phyloP scores from a whole-genome alignment of 2,113 vertebrate species.

The Grantiella picta region DNA sequence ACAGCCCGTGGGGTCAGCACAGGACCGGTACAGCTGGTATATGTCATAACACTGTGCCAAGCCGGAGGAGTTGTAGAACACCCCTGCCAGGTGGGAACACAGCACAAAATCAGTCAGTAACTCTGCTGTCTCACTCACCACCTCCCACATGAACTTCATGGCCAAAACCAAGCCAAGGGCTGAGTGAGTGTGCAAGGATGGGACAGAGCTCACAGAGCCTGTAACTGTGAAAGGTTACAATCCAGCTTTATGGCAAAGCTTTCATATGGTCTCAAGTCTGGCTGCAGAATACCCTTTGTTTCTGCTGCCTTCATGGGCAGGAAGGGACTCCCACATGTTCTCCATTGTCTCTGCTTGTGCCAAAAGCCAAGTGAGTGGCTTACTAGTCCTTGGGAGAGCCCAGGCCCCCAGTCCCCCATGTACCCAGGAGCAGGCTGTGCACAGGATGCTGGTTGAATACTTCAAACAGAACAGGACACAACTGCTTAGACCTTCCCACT shows the following conservation, averaged over 20 bases:
- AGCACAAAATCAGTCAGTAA: neutral
- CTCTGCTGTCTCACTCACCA: neutral
- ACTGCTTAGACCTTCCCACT: neutral
- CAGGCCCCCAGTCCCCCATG: rapidly evolving
- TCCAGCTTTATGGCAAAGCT: neutral
- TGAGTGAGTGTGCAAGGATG: neutral
- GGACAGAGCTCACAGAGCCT: neutral
- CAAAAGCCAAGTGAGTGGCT: neutral
- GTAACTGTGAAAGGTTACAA: too few species aligned
- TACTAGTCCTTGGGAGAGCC: neutral
- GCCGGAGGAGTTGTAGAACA: conserved; percentile 88
- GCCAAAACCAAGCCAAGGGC: neutral
- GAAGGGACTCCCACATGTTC: neutral
- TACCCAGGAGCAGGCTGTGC: neutral
- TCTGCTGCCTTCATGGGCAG: neutral
- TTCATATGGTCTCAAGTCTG: neutral
- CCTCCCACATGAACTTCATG: rapidly evolving
- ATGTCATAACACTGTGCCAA: conserved; percentile 74
- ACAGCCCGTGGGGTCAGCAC: conserved; percentile 91
- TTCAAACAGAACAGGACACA: neutral
- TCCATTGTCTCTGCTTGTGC: neutral
- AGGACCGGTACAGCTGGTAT: conserved; percentile 79
- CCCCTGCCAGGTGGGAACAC: conserved; percentile 62
- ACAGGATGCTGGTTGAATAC: neutral
- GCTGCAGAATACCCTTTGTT: neutral